Conservation (phyloP, 2,888 invertebrate species). For the Brachynemurus nebulosus region DNA sequence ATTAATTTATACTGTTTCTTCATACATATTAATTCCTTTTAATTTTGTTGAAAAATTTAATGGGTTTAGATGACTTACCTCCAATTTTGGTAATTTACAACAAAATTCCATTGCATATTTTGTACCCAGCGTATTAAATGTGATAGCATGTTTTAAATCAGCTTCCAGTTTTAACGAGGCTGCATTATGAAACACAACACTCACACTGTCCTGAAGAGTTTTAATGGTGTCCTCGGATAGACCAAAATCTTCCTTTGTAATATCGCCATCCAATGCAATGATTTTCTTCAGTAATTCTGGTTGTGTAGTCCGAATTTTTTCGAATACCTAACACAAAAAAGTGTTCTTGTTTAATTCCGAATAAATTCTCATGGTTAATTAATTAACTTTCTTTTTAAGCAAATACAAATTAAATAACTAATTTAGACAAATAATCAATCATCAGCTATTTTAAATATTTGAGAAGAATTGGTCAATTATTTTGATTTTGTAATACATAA, state of each 20-base stretch:
- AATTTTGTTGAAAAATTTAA: too few species aligned
- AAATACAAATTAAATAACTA: too few species aligned
- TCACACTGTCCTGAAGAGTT: slow-evolving; percentile 33
- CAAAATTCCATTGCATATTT: slow-evolving; percentile 34
- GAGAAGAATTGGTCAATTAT: too few species aligned
- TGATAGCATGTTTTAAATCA: slow-evolving; percentile 40
- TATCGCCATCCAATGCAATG: slow-evolving; percentile 35
- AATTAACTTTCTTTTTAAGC: too few species aligned
- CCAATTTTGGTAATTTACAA: slow-evolving; percentile 15
- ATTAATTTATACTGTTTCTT: too few species aligned
- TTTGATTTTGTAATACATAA: too few species aligned
- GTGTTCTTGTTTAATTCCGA: too few species aligned
- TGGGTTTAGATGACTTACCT: slow-evolving; percentile 15
- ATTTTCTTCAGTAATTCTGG: slow-evolving; percentile 49
- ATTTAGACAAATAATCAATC: too few species aligned
- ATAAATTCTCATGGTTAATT: too few species aligned
- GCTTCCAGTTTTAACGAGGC: slow-evolving; percentile 51
- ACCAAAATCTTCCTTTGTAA: slow-evolving; percentile 27
- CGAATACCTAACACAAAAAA: slow-evolving; percentile 26
- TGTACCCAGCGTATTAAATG: slow-evolving; percentile 44
- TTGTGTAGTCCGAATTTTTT: slow-evolving; percentile 36
- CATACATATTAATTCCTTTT: too few species aligned
- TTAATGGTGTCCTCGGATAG: slow-evolving; percentile 29
- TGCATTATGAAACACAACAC: slow-evolving; percentile 49
- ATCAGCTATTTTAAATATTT: too few species aligned